Conservation (phyloP, 2,888 invertebrate species). For the Drosophila infuscata region DNA sequence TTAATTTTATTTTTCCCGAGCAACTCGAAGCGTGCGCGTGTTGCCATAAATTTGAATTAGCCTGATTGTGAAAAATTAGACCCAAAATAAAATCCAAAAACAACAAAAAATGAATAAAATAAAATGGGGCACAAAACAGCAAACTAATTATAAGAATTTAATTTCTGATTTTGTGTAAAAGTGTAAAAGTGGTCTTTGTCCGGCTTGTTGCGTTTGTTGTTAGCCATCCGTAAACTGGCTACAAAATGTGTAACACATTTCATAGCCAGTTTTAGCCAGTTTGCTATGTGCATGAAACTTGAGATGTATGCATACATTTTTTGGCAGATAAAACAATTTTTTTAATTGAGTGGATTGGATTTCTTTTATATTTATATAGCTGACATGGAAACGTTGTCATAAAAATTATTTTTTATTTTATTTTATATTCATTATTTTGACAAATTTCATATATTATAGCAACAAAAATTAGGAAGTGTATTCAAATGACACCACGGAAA, state of each 20-base stretch:
- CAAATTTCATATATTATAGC: background rate
- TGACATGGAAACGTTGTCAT: background rate
- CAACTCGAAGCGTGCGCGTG: constrained; percentile 48
- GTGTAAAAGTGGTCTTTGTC: constrained; percentile 28
- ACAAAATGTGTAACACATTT: background rate
- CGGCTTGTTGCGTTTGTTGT: constrained; percentile 27
- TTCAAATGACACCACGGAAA: constrained; percentile 4
- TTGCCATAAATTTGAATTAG: constrained; percentile 78
- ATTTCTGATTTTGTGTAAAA: constrained; percentile 51
- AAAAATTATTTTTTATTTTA: background rate
- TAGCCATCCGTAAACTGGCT: background rate
- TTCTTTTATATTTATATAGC: background rate
- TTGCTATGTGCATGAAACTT: background rate
- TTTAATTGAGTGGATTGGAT: background rate
- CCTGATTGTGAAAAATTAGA: constrained; percentile 72
- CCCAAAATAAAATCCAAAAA: constrained; percentile 21
- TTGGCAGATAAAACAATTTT: background rate
- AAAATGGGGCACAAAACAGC: constrained; percentile 28
- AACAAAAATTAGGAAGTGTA: constrained; percentile 21
- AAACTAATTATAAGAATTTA: constrained; percentile 66
- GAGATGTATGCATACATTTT: too few species aligned
- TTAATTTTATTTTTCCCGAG: constrained; percentile 60
- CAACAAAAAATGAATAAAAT: constrained; percentile 13
- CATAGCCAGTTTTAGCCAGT: background rate
- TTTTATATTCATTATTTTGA: background rate